These are phyloP conservation scores for Leucosticte australis DNA, from an alignment of 2,113 vertebrate genomes.

Conservation along the genomic window DNA sequence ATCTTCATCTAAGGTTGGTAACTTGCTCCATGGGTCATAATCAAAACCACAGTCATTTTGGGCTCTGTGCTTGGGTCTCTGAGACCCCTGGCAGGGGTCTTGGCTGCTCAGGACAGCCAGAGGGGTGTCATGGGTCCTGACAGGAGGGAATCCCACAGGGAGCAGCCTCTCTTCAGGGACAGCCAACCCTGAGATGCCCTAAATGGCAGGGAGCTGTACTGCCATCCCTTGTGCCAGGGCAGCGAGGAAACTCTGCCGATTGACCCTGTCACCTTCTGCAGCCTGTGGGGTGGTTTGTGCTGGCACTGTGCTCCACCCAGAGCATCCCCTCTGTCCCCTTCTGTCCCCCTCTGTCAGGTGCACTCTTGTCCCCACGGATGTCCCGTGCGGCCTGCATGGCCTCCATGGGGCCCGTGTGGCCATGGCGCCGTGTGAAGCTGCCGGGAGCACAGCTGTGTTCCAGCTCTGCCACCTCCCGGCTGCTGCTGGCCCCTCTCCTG, in stretches of 20 bases:
- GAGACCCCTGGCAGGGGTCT: no score
- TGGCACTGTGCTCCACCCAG: neutral
- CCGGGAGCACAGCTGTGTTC: neutral
- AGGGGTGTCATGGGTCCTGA: no score
- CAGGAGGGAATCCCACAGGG: neutral
- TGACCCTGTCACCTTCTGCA: neutral
- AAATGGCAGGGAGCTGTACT: neutral
- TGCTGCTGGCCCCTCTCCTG: neutral
- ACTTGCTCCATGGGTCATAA: no score
- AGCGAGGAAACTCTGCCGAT: rapidly evolving
- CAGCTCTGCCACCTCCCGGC: neutral
- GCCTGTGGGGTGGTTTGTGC: neutral
- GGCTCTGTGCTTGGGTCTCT: no score
- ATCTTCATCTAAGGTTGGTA: no score
- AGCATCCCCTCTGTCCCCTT: neutral
- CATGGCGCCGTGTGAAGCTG: neutral
- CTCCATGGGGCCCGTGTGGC: neutral
- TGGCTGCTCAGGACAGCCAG: no score
- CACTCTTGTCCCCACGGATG: no score
- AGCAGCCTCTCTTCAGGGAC: neutral
- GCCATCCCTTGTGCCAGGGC: neutral
- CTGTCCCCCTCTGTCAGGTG: neutral
- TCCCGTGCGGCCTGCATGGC: rapidly evolving
- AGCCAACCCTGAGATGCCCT: neutral
- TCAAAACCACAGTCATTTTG: no score